phyloP scores from a whole-genome alignment of 2,797 vertebrate genomes.

The Clarias pachynema region DNA sequence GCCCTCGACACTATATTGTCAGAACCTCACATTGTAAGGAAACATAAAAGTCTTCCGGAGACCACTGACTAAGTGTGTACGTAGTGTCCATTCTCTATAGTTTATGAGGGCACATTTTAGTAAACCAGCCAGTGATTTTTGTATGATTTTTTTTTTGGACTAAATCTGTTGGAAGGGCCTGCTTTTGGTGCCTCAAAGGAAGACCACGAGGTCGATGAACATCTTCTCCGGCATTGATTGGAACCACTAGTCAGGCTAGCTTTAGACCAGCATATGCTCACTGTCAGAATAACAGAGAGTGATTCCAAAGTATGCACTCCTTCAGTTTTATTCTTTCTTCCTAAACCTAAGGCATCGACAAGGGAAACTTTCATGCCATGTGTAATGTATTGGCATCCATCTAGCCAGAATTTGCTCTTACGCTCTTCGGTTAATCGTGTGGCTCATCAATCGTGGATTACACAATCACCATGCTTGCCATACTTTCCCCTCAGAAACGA shows the following conservation, averaged over 20 bases:
- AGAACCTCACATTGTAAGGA: slow-evolving; percentile 18
- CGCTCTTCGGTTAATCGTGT: slow-evolving; percentile 31
- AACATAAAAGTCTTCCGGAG: slow-evolving; percentile 15
- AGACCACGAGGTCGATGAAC: neutral
- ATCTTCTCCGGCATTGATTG: slow-evolving; percentile 27
- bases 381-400: neutral
- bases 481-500: slow-evolving; percentile 54
- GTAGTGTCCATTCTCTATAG: neutral
- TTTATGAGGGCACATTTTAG: slow-evolving; percentile 1
- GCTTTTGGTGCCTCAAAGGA: neutral
- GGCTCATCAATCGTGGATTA: slow-evolving; percentile 38
- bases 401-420: slow-evolving; percentile 23
- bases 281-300: slow-evolving; percentile 15
- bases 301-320: slow-evolving; percentile 28
- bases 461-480: slow-evolving; percentile 61
- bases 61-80: neutral
- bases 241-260: slow-evolving; percentile 12
- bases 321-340: slow-evolving; percentile 9
- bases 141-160: neutral
- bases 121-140: slow-evolving; percentile 2
- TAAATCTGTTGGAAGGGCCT: neutral
- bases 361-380: slow-evolving; percentile 13
- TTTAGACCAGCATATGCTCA: slow-evolving; percentile 16
- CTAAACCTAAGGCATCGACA: neutral
- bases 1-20: neutral